These are phyloP conservation scores for Slavum lentiscoides DNA, from an alignment of 2,888 invertebrate species.

Conservation along the genomic window DNA sequence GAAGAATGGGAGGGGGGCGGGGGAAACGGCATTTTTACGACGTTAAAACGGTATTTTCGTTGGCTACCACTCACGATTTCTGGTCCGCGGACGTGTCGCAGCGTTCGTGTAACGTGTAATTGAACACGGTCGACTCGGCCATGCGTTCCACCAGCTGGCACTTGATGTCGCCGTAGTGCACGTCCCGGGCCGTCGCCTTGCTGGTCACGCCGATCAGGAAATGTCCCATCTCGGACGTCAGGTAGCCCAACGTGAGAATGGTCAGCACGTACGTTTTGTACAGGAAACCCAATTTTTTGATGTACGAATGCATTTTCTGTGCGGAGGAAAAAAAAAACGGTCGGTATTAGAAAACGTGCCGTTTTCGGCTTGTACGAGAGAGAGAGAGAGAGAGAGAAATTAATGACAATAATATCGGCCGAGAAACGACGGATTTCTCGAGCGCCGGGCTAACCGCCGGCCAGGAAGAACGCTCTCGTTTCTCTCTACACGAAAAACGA, in stretches of 20 bases:
- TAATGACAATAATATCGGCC: no score
- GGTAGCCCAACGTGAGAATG: constrained; percentile 79
- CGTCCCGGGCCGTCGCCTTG: constrained; percentile 80
- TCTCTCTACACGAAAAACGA: no score
- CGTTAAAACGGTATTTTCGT: no score
- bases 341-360: no score
- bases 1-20: no score
- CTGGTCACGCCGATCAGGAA: constrained; percentile 85
- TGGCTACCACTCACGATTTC: constrained; percentile 61
- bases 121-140: constrained; percentile 62
- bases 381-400: no score
- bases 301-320: constrained; percentile 54
- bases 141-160: constrained; percentile 72
- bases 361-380: no score
- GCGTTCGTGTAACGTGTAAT: constrained; percentile 56
- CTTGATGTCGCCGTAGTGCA: constrained; percentile 83
- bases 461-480: no score
- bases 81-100: constrained; percentile 66
- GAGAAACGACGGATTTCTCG: no score
- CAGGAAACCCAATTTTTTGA: constrained; percentile 69
- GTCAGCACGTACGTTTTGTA: constrained; percentile 81
- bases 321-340: no score
- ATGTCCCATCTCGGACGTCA: constrained; percentile 84
- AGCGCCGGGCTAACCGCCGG: no score
- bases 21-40: no score